phyloP scores from a whole-genome alignment of 2,113 vertebrate genomes.

The Gasterosteus nipponicus region DNA sequence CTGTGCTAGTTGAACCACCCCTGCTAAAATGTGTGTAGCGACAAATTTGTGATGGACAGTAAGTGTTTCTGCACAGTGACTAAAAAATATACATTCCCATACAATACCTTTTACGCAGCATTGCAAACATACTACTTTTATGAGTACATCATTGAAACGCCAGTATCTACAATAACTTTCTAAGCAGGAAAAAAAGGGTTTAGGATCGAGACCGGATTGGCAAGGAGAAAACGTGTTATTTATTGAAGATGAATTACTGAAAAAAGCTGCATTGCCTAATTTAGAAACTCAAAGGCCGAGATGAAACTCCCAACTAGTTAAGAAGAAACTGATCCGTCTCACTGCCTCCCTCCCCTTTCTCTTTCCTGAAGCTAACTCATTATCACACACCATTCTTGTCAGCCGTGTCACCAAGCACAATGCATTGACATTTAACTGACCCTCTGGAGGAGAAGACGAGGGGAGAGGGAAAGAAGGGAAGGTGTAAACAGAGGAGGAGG shows the following conservation, averaged over 20 bases:
- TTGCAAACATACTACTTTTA: not conserved
- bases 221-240: not conserved
- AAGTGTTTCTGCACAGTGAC: not conserved
- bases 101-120: not conserved
- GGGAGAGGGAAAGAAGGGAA: constrained; percentile 6
- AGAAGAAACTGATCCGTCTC: constrained; percentile 53
- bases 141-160: not conserved
- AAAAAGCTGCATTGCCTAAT: not conserved
- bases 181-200: not conserved
- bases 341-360: constrained; percentile 40
- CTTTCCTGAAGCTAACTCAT: constrained; percentile 57
- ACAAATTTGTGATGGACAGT: not conserved
- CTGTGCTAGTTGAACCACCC: constrained; percentile 6
- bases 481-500: constrained; percentile 12
- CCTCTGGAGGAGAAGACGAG: constrained; percentile 39
- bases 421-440: constrained; percentile 66
- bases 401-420: constrained; percentile 61
- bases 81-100: not conserved
- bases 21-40: not conserved
- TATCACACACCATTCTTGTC: constrained; percentile 59
- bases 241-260: not conserved
- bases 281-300: not conserved
- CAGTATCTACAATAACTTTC: not conserved
- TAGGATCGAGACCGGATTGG: not conserved
- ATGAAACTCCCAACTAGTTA: not conserved